These are phyloP conservation scores for Xiphorhynchus elegans DNA, from an alignment of 2,113 vertebrate species.

Conservation along the genomic window DNA sequence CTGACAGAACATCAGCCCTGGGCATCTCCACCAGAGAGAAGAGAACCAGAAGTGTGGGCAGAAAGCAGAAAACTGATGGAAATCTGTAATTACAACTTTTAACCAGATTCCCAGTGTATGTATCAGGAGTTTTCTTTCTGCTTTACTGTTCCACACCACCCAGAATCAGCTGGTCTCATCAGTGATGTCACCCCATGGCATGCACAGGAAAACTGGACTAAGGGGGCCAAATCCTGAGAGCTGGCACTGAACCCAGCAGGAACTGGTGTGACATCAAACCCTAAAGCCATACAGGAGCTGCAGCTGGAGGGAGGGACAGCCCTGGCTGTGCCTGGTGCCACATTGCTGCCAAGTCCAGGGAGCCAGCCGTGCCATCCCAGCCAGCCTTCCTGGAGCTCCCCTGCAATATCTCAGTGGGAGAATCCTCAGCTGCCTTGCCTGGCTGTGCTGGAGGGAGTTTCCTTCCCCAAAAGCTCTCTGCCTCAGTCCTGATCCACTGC, in stretches of 20 bases:
- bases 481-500: neutral
- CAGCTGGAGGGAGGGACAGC: neutral
- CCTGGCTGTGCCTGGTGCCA: neutral
- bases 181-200: neutral
- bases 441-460: neutral
- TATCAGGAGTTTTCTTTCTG: neutral
- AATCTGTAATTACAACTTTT: neutral
- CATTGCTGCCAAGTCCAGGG: neutral
- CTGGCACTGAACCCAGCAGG: neutral
- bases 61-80: neutral
- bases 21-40: neutral
- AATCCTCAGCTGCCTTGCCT: neutral
- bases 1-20: neutral
- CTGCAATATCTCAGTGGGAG: neutral
- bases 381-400: neutral
- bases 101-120: neutral
- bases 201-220: neutral
- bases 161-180: neutral
- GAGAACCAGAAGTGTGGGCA: neutral
- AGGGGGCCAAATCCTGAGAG: neutral
- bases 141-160: neutral
- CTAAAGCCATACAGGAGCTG: neutral
- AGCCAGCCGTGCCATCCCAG: neutral
- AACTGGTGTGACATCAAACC: rapidly evolving
- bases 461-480: neutral